Base-by-base conservation (phyloP, 1,140 invertebrate species). In the Hermatobates lingyangjiaoensis region DNA sequence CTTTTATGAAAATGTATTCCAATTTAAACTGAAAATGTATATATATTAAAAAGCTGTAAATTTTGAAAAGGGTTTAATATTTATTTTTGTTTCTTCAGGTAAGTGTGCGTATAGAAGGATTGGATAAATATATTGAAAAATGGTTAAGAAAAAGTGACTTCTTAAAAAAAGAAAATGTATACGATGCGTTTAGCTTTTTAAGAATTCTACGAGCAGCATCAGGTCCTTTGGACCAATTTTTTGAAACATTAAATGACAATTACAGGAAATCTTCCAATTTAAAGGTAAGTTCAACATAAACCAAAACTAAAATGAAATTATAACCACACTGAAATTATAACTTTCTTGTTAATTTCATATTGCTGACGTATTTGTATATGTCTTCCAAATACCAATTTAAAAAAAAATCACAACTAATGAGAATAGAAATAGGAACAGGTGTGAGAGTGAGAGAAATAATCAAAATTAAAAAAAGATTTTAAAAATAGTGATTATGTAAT, bases 81-180 rank as follows among this genome's bases (percentile, higher is more conserved):
- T 34, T 34, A 2, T 2, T 34, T 5, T 2, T 28, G 7, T 46
- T 45, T 14, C 67, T 69, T 46, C 62, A 83, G 76, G 66, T 82
- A 26, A 79, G 79, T 54, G 75, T 80, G 15, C 72, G 88, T 28
- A 70, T 79, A 7, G 84, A 93, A 66, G 89, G 87, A 25, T 76
- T 93, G 47, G 89, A 95, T 63, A 74, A 76, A 55, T 79, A 88
- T 60, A 72, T 87, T 20, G 86, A 90, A 64, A 74, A 74, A 27
- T 68, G 87, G 25, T 89, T 94, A 60, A 83, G 82, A 0, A 75
- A 79, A 0, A 73, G 79, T 53, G 82, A 83, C 3, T 73, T 76
- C 0, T 71, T 83, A 2, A 81, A 72, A 55, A 72, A 74, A 24
- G 70, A 77, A 42, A 72, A 75, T 58, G 61, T 79, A 14, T 69